Conservation (phyloP, 2,113 vertebrate genomes). For the Mobula hypostoma region DNA sequence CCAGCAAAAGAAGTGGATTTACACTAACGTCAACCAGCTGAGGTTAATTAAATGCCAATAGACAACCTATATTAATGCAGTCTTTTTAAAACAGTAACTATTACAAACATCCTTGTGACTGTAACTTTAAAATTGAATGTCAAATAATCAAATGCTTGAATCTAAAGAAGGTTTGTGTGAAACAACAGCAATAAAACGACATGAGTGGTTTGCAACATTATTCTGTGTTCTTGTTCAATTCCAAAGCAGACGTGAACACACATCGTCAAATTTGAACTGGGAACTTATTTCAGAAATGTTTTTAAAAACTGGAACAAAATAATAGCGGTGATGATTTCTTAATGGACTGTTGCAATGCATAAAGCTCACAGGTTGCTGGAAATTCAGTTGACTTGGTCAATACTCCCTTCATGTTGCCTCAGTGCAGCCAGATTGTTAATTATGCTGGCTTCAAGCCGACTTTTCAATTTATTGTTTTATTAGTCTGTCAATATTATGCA, state of each 20-base stretch:
- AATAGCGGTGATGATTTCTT: constrained; percentile 33
- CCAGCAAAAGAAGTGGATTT: neutral
- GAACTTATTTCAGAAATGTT: neutral
- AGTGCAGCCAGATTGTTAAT: constrained; percentile 55
- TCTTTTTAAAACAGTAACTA: neutral
- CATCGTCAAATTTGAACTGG: neutral
- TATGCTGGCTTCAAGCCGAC: constrained; percentile 56
- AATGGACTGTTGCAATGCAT: constrained; percentile 36
- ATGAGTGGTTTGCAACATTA: neutral
- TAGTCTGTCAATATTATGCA: constrained; percentile 64
- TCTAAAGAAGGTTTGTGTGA: neutral
- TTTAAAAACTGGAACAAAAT: neutral
- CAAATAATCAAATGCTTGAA: neutral
- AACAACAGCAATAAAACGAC: neutral
- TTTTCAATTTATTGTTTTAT: constrained; percentile 67
- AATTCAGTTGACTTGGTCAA: constrained; percentile 44
- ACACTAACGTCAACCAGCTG: neutral
- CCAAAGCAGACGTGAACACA: constrained; percentile 19
- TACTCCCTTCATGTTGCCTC: constrained; percentile 50
- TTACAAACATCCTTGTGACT: neutral
- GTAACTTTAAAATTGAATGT: neutral
- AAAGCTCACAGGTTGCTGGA: constrained; percentile 23
- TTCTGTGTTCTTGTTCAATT: neutral
- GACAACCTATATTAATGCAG: neutral
- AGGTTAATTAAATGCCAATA: neutral